Base-by-base conservation (phyloP, 1,140 invertebrate genomes). In the Palaemon carinicauda region DNA sequence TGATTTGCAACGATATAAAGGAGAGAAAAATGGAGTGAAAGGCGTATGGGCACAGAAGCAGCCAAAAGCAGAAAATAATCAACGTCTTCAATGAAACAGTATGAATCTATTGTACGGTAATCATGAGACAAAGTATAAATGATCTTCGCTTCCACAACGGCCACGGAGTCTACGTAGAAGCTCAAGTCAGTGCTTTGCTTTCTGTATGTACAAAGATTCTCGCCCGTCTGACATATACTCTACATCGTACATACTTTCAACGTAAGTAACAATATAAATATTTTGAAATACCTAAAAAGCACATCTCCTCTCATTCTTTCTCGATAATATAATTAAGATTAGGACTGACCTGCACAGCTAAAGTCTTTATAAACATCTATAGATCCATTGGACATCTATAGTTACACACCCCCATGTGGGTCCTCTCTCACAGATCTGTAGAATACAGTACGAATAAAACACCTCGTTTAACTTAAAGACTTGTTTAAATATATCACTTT, bases 51-150 rank as follows among this genome's bases (percentile, higher is more conserved):
- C 12, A 41, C 41, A 41, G 5, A 29, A 80, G 41, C 54, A n/a
- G n/a, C n/a, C n/a, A 41, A 78, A 79, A 56, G 27, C 29, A 12
- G 15, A 27, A 31, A 31, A 4, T 69, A 27, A 27, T 69, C 41
- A 56, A 85, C 31, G 41, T 21, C 24, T 65, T 69, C 56, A 27
- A 53, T 53, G 75, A 78, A 56, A 71, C 77, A 52, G 31, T 52
- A 33, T 71, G 65, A 69, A 80, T 73, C 83, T 74, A 86, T 73
- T 51, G 51, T 73, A 80, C 52, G 51, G 33, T 52, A 41, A 73
- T 60, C 41, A 80, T 86, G 33, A 86, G 80, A 80, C 73, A 69
- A n/a, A 82, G 80, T 82, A 82, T 74, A 82, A 82, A 82, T 82
- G 65, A 41, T 41, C 41, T 21, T 52, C 73, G 54, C 80, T 53